Evolutionary conservation across 2,888 invertebrate species (phyloP).

Genomic region (Rhagonycha fulva): DNA sequence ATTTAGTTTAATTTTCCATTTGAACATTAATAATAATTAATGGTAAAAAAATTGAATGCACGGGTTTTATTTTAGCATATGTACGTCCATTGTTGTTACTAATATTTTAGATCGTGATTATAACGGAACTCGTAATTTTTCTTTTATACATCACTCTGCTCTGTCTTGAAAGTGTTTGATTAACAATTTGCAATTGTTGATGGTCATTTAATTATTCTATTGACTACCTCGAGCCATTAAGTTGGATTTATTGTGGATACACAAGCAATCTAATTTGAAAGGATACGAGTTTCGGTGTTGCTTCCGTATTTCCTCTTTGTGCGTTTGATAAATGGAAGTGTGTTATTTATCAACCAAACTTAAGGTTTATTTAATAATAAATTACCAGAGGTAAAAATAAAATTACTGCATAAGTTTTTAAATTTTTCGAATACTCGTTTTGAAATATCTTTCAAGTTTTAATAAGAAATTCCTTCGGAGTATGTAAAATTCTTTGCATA

Average conservation of each 20-base stretch:
- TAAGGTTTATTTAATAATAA: background rate
- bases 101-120: background rate
- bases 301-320: conserved; percentile 17
- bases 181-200: conserved; percentile 17
- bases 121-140: conserved; percentile 16
- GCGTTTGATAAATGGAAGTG: conserved; percentile 22
- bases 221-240: conserved; percentile 15
- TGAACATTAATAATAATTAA: background rate
- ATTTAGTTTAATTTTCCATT: background rate
- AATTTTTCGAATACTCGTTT: conserved; percentile 7
- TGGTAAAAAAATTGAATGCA: background rate
- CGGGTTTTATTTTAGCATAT: background rate
- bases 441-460: conserved; percentile 11
- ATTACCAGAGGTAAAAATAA: background rate
- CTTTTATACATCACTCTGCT: conserved; percentile 10
- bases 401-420: background rate
- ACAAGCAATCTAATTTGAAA: conserved; percentile 17
- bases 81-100: background rate
- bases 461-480: conserved; percentile 17
- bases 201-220: conserved; percentile 16
- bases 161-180: conserved; percentile 11
- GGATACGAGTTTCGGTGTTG: conserved; percentile 19
- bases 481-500: conserved; percentile 15
- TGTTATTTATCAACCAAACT: conserved; percentile 8
- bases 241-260: conserved; percentile 18